Base-by-base conservation (phyloP, 2,888 invertebrate genomes). In the Xestia xanthographa region DNA sequence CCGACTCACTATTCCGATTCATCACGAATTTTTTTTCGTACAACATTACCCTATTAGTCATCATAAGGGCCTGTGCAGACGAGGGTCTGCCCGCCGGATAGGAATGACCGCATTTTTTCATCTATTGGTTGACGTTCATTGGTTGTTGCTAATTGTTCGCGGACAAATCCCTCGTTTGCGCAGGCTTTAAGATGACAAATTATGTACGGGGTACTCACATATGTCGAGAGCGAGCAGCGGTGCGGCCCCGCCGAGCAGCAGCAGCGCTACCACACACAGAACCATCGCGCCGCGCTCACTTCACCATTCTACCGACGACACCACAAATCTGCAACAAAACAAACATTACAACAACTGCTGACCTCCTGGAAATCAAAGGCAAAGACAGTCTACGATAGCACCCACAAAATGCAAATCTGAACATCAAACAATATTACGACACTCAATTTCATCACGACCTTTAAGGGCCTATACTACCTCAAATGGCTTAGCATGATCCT, bases 261-360 rank as follows among this genome's bases (percentile, higher is more conserved):
- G 88, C 87, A 94, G 81, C 71, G 91, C 93, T 87, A 94, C 89
- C 88, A 93, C 91, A 91, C 92, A 92, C 90, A 91, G 89, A 92
- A 93, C 91, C 95, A 95, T 95, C 91, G 89, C 94, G 93, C 88
- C 87, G 85, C 90, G 84, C 88, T 94, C 92, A 95, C 95, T 93
- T 93, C 95, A 92, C 93, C 95, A 95, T 95, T 91, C 93, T 92
- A 90, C 90, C 89, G 91, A 90, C 34, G 91, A 90, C 90, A 89
- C 90, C 84, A 79, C 89, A 83, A 90, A 67, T 90, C 94, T 94
- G 89, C 17, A 92, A 93, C 87, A 91, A 91, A 85, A 72, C 34
- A 82, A 63, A 74, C 9, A 62, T 66, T 43, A 56, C 62, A 53
- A 41, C 34, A 53, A 2, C n/a, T n/a, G n/a, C n/a, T n/a, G n/a